Percentiles rank a stretch among this genome's conserved stretches.
phyloP scores from a whole-genome alignment of 2,888 invertebrate species.

The Sepiola atlantica region DNA sequence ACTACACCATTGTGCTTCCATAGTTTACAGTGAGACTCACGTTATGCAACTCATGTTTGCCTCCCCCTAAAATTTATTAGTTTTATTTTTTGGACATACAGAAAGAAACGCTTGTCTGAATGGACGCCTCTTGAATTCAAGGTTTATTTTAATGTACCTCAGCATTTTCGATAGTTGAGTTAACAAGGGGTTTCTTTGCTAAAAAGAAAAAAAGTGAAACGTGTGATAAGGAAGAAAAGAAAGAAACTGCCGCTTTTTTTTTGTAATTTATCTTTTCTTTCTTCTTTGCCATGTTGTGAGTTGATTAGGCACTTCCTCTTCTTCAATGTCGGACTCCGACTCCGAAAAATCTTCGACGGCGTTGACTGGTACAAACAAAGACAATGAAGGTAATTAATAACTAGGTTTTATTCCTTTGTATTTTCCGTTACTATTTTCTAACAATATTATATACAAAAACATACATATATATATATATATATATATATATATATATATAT shows the following conservation, averaged over 20 bases:
- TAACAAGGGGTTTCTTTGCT: neutral
- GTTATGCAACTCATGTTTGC: neutral
- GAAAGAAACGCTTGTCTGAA: conserved; percentile 12
- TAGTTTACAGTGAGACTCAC: neutral
- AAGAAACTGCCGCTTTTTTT: neutral
- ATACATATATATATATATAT: no score
- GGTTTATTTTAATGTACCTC: conserved; percentile 19
- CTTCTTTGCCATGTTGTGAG: conserved; percentile 13
- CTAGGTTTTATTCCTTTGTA: neutral
- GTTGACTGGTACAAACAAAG: neutral
- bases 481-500: no score
- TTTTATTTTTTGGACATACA: neutral
- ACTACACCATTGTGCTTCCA: neutral
- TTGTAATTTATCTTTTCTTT: neutral
- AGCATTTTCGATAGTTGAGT: neutral
- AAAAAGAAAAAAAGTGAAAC: conserved; percentile 24
- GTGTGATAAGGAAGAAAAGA: neutral
- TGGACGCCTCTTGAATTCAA: neutral
- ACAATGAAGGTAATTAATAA: neutral
- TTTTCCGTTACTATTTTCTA: neutral
- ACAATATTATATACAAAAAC: no score
- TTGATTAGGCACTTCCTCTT: neutral
- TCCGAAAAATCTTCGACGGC: neutral
- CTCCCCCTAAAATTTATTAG: conserved; percentile 32
- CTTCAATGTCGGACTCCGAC: conserved; percentile 32